These are phyloP conservation scores for Hermodice carunculata DNA, from an alignment of 2,888 invertebrate genomes.

Conservation along the genomic window DNA sequence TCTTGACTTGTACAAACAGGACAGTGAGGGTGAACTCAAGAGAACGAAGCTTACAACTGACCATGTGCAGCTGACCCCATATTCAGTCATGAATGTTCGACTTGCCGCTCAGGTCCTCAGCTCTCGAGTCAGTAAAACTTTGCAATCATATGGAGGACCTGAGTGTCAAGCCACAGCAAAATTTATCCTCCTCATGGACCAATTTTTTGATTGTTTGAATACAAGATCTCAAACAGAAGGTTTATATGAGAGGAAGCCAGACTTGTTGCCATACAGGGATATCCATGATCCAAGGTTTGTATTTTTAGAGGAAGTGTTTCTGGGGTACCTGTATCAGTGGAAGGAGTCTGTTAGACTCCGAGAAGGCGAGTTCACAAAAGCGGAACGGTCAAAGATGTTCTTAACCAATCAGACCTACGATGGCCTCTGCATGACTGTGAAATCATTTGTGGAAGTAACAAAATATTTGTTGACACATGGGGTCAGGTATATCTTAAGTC, in stretches of 20 bases:
- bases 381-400: constrained; percentile 6
- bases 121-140: too few species aligned
- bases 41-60: constrained; percentile 14
- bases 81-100: constrained; percentile 9
- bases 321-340: constrained; percentile 4
- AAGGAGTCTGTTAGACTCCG: neutral
- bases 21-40: neutral
- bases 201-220: too few species aligned
- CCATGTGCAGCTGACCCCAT: constrained; percentile 16
- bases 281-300: too few species aligned
- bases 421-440: constrained; percentile 4
- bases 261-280: too few species aligned
- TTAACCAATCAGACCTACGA: constrained; percentile 7
- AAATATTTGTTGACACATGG: neutral
- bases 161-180: too few species aligned
- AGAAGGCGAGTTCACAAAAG: neutral
- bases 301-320: neutral
- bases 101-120: constrained; percentile 21
- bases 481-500: neutral
- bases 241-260: too few species aligned
- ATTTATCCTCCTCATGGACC: too few species aligned
- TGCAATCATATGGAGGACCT: too few species aligned
- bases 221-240: too few species aligned
- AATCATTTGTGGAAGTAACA: too few species aligned
- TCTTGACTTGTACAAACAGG: neutral